Evolutionary conservation across 2,797 vertebrate genomes (phyloP).

Genomic region (Malacoctenus gilli): DNA sequence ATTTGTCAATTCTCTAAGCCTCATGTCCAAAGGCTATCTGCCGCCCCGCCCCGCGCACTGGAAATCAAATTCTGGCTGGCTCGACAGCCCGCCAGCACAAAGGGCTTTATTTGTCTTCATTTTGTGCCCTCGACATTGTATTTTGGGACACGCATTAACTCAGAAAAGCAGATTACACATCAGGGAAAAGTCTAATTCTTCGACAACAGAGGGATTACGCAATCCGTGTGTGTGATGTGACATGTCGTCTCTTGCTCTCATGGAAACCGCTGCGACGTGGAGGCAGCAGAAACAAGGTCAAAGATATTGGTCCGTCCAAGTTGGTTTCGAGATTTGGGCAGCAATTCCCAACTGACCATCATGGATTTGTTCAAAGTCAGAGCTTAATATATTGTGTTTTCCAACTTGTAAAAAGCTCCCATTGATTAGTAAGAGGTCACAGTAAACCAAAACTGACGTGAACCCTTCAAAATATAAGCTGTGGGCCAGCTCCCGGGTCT

Average conservation of each 20-base stretch:
- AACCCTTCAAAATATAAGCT: too few relatives aligned
- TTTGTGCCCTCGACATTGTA: not conserved
- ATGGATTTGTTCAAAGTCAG: too few relatives aligned
- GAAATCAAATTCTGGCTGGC: slow-evolving; percentile 42
- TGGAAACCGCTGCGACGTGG: not conserved
- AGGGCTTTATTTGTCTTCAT: slow-evolving; percentile 12
- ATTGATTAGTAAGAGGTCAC: too few relatives aligned
- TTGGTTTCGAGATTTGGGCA: too few relatives aligned
- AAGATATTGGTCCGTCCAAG: too few relatives aligned
- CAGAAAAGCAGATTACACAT: slow-evolving; percentile 42
- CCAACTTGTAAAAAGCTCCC: too few relatives aligned
- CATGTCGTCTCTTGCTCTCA: not conserved
- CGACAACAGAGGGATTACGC: slow-evolving; percentile 24
- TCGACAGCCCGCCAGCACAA: not conserved
- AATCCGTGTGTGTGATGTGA: slow-evolving; percentile 25
- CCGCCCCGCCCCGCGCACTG: slow-evolving; percentile 26
- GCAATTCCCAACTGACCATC: too few relatives aligned
- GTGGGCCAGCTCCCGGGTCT: too few relatives aligned
- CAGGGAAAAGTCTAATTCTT: slow-evolving; percentile 23
- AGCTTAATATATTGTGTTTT: too few relatives aligned
- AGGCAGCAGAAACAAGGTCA: too few relatives aligned
- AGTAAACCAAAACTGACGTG: too few relatives aligned
- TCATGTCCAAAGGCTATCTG: slow-evolving; percentile 33
- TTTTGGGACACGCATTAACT: slow-evolving; percentile 15
- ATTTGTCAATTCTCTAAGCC: slow-evolving; percentile 55